Evolutionary conservation across 2,113 vertebrate genomes (phyloP).

Genomic region (Cervus canadensis): DNA sequence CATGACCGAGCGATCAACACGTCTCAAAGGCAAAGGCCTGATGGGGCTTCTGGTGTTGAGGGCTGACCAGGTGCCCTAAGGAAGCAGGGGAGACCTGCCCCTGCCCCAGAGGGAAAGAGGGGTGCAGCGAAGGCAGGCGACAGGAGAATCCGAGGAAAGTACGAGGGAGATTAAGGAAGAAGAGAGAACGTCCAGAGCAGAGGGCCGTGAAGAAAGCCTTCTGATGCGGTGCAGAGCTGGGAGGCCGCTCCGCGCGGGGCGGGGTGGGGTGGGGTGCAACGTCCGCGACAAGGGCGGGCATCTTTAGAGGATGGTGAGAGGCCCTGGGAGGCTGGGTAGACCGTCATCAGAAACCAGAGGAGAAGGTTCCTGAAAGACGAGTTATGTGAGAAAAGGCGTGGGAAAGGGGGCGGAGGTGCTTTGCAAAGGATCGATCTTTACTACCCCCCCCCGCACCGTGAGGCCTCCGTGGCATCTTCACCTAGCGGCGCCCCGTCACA

Average conservation of each 20-base stretch:
- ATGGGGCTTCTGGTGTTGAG: neutral
- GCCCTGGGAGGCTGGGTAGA: neutral
- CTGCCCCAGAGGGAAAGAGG: neutral
- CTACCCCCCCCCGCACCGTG: no score
- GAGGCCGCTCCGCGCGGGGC: fast-evolving
- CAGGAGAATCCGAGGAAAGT: neutral
- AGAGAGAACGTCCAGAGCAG: neutral
- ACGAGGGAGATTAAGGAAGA: fast-evolving
- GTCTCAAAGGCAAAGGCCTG: neutral
- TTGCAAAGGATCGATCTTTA: neutral
- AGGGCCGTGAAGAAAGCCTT: neutral
- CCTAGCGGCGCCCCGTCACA: neutral
- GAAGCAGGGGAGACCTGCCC: neutral
- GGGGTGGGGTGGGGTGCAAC: neutral
- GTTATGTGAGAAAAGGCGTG: neutral
- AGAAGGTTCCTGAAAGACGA: neutral
- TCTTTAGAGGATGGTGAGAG: neutral
- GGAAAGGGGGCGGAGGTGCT: fast-evolving
- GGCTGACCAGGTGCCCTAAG: neutral
- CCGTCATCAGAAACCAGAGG: neutral
- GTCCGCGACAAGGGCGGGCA: neutral
- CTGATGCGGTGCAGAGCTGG: fast-evolving
- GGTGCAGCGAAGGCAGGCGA: neutral
- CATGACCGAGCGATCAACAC: neutral
- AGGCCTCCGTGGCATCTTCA: neutral